Evolutionary conservation across 1,140 invertebrate species (phyloP).

Genomic region (Rhopalosiphum maidis): DNA sequence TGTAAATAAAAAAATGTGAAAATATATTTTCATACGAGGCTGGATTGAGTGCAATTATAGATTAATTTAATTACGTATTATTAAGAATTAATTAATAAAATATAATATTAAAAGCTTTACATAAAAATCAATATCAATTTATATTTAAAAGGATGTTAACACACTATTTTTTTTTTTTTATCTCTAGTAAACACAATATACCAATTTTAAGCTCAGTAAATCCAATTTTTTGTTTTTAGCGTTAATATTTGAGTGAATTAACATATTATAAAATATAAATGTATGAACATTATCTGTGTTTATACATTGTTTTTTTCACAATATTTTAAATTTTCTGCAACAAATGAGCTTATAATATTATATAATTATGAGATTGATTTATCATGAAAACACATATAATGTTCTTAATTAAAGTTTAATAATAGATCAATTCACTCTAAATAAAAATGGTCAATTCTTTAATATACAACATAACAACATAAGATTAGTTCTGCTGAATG

Average conservation of each 20-base stretch:
- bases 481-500: neutral
- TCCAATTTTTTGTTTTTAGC: neutral
- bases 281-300: neutral
- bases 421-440: neutral
- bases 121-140: neutral
- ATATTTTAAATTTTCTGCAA: too few species aligned
- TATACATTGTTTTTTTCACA: too few species aligned
- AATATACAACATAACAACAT: neutral
- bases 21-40: slow-evolving; percentile 35
- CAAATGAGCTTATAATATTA: neutral
- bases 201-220: neutral
- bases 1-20: slow-evolving; percentile 39
- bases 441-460: neutral
- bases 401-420: neutral
- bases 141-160: neutral
- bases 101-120: neutral
- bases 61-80: neutral
- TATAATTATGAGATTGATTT: neutral
- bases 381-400: neutral
- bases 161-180: neutral
- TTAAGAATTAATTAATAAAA: neutral
- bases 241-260: neutral
- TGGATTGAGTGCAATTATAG: slow-evolving; percentile 52
- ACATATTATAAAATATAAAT: neutral
- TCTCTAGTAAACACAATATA: neutral